Percentiles rank a stretch among this genome's conserved stretches.
Conservation (phyloP, 2,797 vertebrate genomes). For the Epinephelus coioides region DNA sequence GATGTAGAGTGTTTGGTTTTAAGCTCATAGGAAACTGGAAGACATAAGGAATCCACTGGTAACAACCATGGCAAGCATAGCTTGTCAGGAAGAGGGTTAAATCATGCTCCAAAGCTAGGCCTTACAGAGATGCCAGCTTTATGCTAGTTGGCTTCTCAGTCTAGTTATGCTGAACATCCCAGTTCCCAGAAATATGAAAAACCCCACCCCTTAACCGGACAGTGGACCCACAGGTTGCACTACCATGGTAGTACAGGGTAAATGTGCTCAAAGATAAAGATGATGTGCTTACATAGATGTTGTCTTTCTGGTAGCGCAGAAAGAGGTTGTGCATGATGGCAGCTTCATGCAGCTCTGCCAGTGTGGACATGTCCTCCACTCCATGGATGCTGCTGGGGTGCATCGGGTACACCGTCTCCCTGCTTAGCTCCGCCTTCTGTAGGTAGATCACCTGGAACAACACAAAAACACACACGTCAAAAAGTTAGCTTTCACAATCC, state of each 20-base stretch:
- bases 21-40: no score
- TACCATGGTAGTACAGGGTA: neutral
- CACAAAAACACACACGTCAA: constrained; percentile 23
- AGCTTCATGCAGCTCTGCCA: constrained; percentile 92
- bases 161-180: neutral
- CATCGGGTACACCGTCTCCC: constrained; percentile 88
- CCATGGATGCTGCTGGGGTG: constrained; percentile 87
- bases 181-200: neutral
- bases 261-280: constrained; percentile 16
- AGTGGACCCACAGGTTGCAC: neutral
- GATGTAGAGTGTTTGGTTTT: no score
- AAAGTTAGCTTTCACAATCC: neutral
- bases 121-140: no score
- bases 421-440: constrained; percentile 82
- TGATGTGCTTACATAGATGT: constrained; percentile 90
- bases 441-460: constrained; percentile 86
- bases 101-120: no score
- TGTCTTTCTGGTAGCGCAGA: constrained; percentile 89
- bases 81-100: no score
- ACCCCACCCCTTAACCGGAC: neutral
- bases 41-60: no score
- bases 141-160: neutral
- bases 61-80: no score
- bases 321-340: constrained; percentile 94
- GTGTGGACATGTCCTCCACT: constrained; percentile 93